These are phyloP conservation scores for Turritopsis rubra DNA, from an alignment of 30 jellyfish, hydroid and myxozoan species.

Conservation along the genomic window DNA sequence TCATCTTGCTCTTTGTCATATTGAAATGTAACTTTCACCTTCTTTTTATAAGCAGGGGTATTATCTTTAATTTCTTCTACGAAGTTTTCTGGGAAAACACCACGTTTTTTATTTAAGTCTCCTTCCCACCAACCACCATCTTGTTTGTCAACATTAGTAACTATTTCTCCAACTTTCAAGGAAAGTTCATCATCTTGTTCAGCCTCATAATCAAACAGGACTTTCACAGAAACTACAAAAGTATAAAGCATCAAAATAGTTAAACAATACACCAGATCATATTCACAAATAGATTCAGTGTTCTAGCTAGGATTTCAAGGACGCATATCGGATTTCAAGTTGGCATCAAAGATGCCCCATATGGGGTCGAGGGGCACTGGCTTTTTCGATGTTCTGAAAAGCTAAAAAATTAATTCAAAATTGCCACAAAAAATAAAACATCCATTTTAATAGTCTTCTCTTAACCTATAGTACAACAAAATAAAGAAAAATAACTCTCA, in stretches of 20 bases:
- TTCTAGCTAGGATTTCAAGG: background rate
- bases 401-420: too few species aligned
- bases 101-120: slow-evolving; percentile 74
- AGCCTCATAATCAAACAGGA: slow-evolving; percentile 66
- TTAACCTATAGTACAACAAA: too few species aligned
- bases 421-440: too few species aligned
- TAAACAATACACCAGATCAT: background rate
- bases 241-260: background rate
- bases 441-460: too few species aligned
- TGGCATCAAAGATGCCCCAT: too few species aligned
- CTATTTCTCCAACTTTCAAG: slow-evolving; percentile 64
- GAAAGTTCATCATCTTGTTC: slow-evolving; percentile 80
- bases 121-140: slow-evolving; percentile 99
- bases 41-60: slow-evolving; percentile 3
- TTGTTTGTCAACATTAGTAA: slow-evolving; percentile 45
- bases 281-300: background rate
- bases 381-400: too few species aligned
- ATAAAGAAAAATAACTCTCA: too few species aligned
- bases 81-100: slow-evolving; percentile 90
- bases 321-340: too few species aligned
- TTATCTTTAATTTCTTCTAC: slow-evolving; percentile 61
- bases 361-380: too few species aligned
- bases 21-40: slow-evolving; percentile 61
- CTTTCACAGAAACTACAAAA: slow-evolving; percentile 55
- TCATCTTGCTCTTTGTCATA: slow-evolving; percentile 67